phyloP scores from a whole-genome alignment of 2,888 invertebrate species.

The Quadroppia sp. region DNA sequence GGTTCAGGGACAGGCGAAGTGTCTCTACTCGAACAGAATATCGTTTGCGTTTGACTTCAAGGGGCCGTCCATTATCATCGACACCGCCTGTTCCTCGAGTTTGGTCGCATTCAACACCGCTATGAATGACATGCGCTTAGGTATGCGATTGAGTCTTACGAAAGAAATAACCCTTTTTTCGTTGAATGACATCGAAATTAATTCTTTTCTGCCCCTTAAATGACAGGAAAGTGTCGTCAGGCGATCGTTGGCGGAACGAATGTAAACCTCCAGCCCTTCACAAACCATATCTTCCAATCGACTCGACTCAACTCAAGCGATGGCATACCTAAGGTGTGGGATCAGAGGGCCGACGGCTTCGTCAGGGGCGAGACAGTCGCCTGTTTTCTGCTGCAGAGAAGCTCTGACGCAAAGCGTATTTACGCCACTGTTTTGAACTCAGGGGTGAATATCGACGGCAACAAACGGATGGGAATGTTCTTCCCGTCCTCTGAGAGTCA shows the following conservation, averaged over 20 bases:
- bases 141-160: too few relatives aligned
- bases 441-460: conserved; percentile 87
- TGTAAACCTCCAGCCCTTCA: conserved; percentile 55
- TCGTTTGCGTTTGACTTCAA: conserved; percentile 91
- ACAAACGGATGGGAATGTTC: conserved; percentile 67
- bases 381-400: conserved; percentile 68
- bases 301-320: conserved; percentile 86
- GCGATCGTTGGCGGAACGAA: conserved; percentile 65
- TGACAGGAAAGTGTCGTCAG: conserved; percentile 70
- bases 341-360: conserved; percentile 81
- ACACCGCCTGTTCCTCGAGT: conserved; percentile 42
- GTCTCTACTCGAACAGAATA: conserved; percentile 85
- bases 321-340: conserved; percentile 90
- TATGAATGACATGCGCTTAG: conserved; percentile 70
- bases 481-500: conserved; percentile 63
- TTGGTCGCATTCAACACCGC: conserved; percentile 49
- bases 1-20: conserved; percentile 82
- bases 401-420: conserved; percentile 67
- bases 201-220: background rate
- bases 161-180: too few relatives aligned
- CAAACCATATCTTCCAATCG: conserved; percentile 76
- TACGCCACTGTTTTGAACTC: conserved; percentile 83
- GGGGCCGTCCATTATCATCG: conserved; percentile 54
- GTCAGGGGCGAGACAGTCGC: conserved; percentile 74
- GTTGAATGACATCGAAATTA: background rate